Conservation (phyloP, 2,888 invertebrate genomes). For the Orthosia gothica region DNA sequence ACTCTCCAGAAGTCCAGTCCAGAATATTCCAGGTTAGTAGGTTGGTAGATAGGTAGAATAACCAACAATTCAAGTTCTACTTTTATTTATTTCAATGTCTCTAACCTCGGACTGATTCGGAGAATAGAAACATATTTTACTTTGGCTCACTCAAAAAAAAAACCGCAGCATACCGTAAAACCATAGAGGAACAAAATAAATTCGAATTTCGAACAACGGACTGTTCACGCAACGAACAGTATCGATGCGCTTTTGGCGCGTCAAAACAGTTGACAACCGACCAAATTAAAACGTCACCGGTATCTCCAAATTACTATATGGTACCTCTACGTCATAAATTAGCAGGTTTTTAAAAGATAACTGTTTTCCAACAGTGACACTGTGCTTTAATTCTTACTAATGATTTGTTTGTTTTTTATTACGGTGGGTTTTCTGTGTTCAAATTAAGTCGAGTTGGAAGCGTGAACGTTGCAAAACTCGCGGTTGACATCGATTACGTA, state of each 20-base stretch:
- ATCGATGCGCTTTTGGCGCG: conserved; percentile 61
- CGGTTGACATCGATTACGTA: conserved; percentile 74
- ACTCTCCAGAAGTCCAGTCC: too few relatives aligned
- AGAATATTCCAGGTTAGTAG: too few relatives aligned
- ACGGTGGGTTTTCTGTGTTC: conserved; percentile 44
- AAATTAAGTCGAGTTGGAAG: conserved; percentile 44
- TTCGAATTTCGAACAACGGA: conserved; percentile 59
- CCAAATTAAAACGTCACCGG: conserved; percentile 57
- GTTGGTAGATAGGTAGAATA: too few relatives aligned
- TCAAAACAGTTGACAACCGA: conserved; percentile 61
- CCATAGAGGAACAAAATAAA: conserved; percentile 57
- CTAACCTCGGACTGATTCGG: conserved; percentile 15
- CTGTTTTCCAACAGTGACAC: conserved; percentile 47
- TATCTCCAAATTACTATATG: conserved; percentile 48
- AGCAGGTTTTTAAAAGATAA: conserved; percentile 26
- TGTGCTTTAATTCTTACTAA: conserved; percentile 27
- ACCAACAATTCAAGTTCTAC: not conserved
- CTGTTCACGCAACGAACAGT: conserved; percentile 67
- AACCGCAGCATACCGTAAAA: conserved; percentile 35
- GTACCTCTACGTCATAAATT: conserved; percentile 31
- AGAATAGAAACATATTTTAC: conserved; percentile 36
- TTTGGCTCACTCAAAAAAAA: conserved; percentile 24
- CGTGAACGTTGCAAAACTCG: conserved; percentile 65
- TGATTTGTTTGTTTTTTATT: conserved; percentile 31
- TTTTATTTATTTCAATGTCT: conserved; percentile 31